These are phyloP conservation scores for Polyodon spathula DNA, from an alignment of 2,113 vertebrate species.

Conservation along the genomic window DNA sequence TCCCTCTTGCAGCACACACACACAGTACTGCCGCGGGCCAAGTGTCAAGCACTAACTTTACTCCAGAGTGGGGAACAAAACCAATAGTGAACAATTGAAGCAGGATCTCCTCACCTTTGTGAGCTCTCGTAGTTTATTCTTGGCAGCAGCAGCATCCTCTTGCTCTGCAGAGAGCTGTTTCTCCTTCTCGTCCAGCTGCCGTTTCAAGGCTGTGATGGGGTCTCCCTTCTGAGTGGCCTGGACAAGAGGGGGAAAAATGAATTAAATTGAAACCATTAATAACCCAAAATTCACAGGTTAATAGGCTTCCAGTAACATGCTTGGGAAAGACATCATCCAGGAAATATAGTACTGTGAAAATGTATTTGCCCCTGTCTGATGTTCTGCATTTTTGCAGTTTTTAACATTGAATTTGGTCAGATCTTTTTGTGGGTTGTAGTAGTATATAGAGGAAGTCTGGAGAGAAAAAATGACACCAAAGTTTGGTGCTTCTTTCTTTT, in stretches of 20 bases:
- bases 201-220: slow-evolving; percentile 71
- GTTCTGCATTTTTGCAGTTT: no score
- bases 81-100: not conserved
- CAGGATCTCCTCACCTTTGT: slow-evolving; percentile 59
- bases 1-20: not conserved
- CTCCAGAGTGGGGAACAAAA: not conserved
- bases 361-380: no score
- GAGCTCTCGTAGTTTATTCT: slow-evolving; percentile 73
- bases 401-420: no score
- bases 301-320: not conserved
- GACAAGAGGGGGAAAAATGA: slow-evolving; percentile 6
- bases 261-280: not conserved
- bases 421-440: no score
- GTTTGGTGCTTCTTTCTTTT: no score
- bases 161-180: slow-evolving; percentile 75
- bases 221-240: slow-evolving; percentile 88
- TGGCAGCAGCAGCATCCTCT: slow-evolving; percentile 64
- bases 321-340: not conserved
- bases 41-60: no score
- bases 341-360: no score
- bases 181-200: slow-evolving; percentile 85
- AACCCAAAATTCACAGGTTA: not conserved
- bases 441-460: no score
- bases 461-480: no score
- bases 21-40: no score